Base-by-base conservation (phyloP, 2,888 invertebrate genomes). In the Adineta ricciae region DNA sequence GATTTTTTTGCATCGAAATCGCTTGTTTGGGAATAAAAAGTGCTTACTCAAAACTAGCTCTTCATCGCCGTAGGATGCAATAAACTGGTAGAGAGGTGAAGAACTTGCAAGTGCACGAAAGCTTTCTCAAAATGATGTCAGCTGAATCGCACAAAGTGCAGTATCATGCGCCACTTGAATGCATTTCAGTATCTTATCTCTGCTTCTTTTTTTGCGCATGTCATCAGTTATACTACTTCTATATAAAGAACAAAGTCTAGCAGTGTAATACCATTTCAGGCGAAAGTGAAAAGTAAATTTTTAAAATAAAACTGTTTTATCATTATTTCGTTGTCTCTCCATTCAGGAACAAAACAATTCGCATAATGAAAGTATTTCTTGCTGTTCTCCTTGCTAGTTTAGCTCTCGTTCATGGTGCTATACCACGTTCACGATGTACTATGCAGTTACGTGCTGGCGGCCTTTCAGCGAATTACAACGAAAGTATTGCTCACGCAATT, bases 401-500 rank as follows among this genome's bases (percentile, higher is more conserved):
- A 64, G 64, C 64, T 9, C 32, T 64, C 19, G 64, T 32, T 27
- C 32, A 32, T 64, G 64, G 19, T 21, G 46, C 46, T 46, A 24
- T 64, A 32, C 19, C 64, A 16, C 32, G 32, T 16, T 32, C 64
- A 64, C 64, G 78, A 78, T 78, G 78, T 41, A 11, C 38, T 41
- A 41, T n/a, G 1, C n/a, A 41, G n/a, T 38, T 78, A 41, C 73
- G 38, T 24, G 41, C 38, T 41, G 38, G 41, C 8, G 87, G 87
- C 4, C 54, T 88, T 19, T 87, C 88, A 7, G 3, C 84, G 3
- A 87, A 86, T 24, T 88, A 87, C 85, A 88, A 88, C 64, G 88
- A 88, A 85, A 88, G 88, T 9, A 87, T 88, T 16, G 88, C 87
- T 1, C 88, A 88, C 78, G 88, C 88, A 14, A 87, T 88, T n/a